Base-by-base conservation (phyloP, 2,797 vertebrate species). In the Sebastiscus albofasciatus region DNA sequence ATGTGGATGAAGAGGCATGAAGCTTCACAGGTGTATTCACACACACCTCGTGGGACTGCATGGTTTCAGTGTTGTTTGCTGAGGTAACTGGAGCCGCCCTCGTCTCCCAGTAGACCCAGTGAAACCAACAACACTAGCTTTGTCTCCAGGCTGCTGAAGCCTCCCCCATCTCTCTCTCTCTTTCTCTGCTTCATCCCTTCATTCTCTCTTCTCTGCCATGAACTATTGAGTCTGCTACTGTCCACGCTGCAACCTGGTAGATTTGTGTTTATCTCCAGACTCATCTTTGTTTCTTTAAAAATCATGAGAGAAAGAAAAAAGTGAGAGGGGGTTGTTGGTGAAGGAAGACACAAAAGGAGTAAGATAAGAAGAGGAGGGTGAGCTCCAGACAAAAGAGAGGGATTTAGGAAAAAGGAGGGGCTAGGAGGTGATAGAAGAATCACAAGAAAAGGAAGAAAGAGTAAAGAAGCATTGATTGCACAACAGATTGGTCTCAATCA, bases 41-140 rank as follows among this genome's bases (percentile, higher is more conserved):
- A 64, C 42, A 66, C 56, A 64, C 34, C 59, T 62, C 31, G 49
- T 56, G 69, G 46, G 54, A 54, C 34, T 14, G 55, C 20, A 10
- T 8, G 20, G 34, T 26, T n/a, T 61, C 56, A 12, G 20, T 26
- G 67, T 13, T 82, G 72, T 79, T 66, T 65, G 61, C 68, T 61
- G 70, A 61, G 72, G 87, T 81, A 90, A 90, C 81, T 79, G 6
- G 81, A 90, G 58, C 85, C 52, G 72, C 36, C 31, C 39, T 75
- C 4, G 13, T 42, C 49, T 91, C 85, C 89, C 82, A 82, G 72
- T 56, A 58, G 80, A 75, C 31, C 83, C 76, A 87, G 68, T 80
- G 55, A 82, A 89, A 82, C 85, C 90, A 86, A 90, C 88, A 91
- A 87, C 72, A 79, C 52, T 1, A 75, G 77, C 90, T 84, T 89